Evolutionary conservation across 2,888 invertebrate genomes (phyloP).

Genomic region (Campopleginae sp.): DNA sequence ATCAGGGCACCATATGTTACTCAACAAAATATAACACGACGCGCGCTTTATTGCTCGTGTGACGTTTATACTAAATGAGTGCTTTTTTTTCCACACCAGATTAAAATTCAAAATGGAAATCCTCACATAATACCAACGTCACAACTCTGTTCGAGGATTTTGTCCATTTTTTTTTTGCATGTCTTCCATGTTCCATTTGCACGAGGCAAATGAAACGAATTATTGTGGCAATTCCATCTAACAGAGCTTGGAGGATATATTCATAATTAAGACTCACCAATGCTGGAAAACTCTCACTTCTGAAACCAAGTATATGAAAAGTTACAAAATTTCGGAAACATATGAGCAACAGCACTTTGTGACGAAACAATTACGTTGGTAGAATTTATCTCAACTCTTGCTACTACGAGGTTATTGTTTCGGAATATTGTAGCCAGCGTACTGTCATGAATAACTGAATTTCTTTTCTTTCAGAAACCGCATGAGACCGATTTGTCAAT

Average conservation of each 20-base stretch:
- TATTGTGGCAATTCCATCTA: constrained; percentile 36
- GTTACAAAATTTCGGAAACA: constrained; percentile 76
- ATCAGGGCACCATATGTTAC: constrained; percentile 31
- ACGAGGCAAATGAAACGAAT: neutral
- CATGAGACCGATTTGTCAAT: constrained; percentile 31
- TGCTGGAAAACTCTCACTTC: constrained; percentile 77
- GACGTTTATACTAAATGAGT: constrained; percentile 50
- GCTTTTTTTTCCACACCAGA: constrained; percentile 6
- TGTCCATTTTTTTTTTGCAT: constrained; percentile 24
- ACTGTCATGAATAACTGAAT: constrained; percentile 75
- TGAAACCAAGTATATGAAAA: constrained; percentile 80
- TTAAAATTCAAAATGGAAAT: constrained; percentile 21
- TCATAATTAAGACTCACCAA: constrained; percentile 76
- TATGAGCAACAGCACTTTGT: constrained; percentile 79
- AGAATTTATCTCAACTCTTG: constrained; percentile 17
- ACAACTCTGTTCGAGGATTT: constrained; percentile 59
- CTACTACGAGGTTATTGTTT: constrained; percentile 23
- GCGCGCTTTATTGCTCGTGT: constrained; percentile 50
- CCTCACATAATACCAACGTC: constrained; percentile 60
- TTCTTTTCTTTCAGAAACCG: constrained; percentile 68
- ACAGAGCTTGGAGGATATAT: constrained; percentile 53
- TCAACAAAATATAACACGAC: constrained; percentile 60
- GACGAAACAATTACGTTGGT: constrained; percentile 74
- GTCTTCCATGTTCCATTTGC: neutral
- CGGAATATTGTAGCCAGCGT: constrained; percentile 74